Conservation (phyloP, 2,797 vertebrate species). For the Craterocephalus amniculus region DNA sequence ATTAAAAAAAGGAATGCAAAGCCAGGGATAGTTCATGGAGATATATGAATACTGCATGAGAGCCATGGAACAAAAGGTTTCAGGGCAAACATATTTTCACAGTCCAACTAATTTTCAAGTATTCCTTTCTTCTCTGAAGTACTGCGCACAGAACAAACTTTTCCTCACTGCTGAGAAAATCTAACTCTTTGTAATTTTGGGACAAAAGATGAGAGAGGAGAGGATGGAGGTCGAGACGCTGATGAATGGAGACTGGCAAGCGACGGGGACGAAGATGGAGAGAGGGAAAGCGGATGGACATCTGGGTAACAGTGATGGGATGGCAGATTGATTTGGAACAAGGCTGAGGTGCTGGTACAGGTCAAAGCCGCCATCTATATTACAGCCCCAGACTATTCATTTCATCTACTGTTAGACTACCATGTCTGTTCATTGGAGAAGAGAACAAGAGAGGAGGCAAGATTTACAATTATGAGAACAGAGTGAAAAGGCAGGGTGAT, state of each 20-base stretch:
- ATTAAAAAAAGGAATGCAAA: slow-evolving; percentile 34
- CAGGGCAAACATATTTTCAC: slow-evolving; percentile 65
- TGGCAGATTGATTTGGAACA: slow-evolving; percentile 78
- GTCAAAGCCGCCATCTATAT: slow-evolving; percentile 80
- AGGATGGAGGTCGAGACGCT: slow-evolving; percentile 62
- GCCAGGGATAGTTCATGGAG: slow-evolving; percentile 52
- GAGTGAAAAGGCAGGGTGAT: not conserved
- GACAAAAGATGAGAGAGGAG: slow-evolving; percentile 53
- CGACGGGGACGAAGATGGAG: slow-evolving; percentile 41
- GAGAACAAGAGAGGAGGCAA: slow-evolving; percentile 10
- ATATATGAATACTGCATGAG: slow-evolving; percentile 74
- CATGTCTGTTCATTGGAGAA: slow-evolving; percentile 32
- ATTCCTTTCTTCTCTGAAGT: slow-evolving; percentile 53
- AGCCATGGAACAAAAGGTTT: slow-evolving; percentile 64
- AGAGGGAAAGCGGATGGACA: slow-evolving; percentile 56
- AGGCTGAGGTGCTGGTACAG: slow-evolving; percentile 75
- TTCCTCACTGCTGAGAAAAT: slow-evolving; percentile 48
- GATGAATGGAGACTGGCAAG: slow-evolving; percentile 70
- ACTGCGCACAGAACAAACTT: slow-evolving; percentile 46
- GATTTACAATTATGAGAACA: slow-evolving; percentile 19
- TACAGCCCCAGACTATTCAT: slow-evolving; percentile 75
- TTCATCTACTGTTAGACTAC: slow-evolving; percentile 58
- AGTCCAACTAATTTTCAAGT: slow-evolving; percentile 54
- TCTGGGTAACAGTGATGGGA: slow-evolving; percentile 66
- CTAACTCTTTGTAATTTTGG: slow-evolving; percentile 43